Evolutionary conservation across 2,113 vertebrate species (phyloP).

Genomic region (Perognathus longimembris): DNA sequence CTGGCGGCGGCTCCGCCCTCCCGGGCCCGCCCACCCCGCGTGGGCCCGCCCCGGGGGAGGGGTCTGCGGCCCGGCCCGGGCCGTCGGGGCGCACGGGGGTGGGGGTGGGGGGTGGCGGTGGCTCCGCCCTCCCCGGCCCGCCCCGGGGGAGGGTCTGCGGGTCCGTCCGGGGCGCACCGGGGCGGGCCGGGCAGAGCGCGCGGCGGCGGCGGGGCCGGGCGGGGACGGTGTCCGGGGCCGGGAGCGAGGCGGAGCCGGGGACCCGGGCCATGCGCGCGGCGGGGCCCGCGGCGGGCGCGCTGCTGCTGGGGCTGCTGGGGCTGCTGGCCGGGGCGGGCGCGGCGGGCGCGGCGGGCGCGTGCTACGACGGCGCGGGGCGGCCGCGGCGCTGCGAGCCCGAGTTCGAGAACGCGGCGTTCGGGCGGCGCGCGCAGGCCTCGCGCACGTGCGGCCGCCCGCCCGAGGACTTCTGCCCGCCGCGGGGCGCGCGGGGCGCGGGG

Average conservation of each 20-base stretch:
- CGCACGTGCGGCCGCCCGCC: constrained; percentile 92
- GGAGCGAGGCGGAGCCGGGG: neutral
- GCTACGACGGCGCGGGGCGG: constrained; percentile 86
- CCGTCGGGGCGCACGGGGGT: too few species aligned
- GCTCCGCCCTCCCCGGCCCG: neutral
- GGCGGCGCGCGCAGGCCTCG: constrained; percentile 85
- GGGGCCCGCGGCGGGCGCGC: constrained; percentile 16
- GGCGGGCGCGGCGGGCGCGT: constrained; percentile 87
- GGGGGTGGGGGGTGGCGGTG: constrained; percentile 47
- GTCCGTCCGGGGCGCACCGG: too few species aligned
- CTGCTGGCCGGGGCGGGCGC: constrained; percentile 22
- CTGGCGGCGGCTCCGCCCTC: neutral
- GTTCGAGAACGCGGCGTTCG: constrained; percentile 95
- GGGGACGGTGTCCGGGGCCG: too few species aligned
- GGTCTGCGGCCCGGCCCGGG: too few species aligned
- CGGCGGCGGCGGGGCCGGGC: too few species aligned
- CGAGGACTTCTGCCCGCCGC: constrained; percentile 95
- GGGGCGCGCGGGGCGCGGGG: constrained; percentile 85
- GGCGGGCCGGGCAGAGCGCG: too few species aligned
- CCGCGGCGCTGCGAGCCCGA: constrained; percentile 92
- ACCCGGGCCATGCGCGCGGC: constrained; percentile 84
- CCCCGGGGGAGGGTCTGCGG: too few species aligned
- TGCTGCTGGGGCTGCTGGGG: constrained; percentile 70
- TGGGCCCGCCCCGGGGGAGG: too few species aligned
- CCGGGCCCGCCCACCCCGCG: neutral